Evolutionary conservation across 2,797 vertebrate genomes (phyloP), one percentile per base, ranked within the genome.

Genomic region (Sylvilagus floridanus): DNA sequence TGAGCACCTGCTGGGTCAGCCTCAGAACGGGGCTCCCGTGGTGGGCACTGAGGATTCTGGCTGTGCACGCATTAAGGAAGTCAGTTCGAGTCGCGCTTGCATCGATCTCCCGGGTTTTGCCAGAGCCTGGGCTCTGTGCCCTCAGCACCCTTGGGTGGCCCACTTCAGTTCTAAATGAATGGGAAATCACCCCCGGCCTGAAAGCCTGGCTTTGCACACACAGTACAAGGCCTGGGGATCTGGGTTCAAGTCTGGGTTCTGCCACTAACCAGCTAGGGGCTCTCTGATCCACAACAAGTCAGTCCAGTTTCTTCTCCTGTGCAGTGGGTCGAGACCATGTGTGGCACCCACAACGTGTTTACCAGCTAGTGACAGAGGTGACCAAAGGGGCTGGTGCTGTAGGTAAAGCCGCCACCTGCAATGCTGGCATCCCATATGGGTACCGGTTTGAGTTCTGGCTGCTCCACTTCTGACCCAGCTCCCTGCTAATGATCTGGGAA

Each of bases 91-190:
- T 93, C 84, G 30, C 14, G 47, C 2, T 63, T 73, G 69, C 91
- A 88, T 9, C 17, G 37, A 57, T 72, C 91, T 69, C 42, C 28
- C 60, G 84, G 90, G 65, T 30, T 88, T 90, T 66, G 93, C n/a
- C 50, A 66, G 52, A 28, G 28, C 72, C 72, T 84, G 79, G 35
- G 81, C 47, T 96, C 71, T 71, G 60, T 87, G 81, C 26, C 72
- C 42, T 50, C 8, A 87, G 54, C 83, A 47, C 72, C n/a, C 79
- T 76, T 71, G 69, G 47, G 28, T 14, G 4, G 19, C 69, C n/a
- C 10, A 14, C 32, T 60, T 95, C 30, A 32, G 19, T 32, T 50
- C 16, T 89, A 62, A 83, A 62, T 62, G 76, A 77, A 4, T 35
- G 75, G 65, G 71, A 66, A 63, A 78, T 17, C 0, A 5, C 7